These are phyloP conservation scores for Merluccius polli DNA, from an alignment of 2,797 vertebrate genomes.

Conservation along the genomic window DNA sequence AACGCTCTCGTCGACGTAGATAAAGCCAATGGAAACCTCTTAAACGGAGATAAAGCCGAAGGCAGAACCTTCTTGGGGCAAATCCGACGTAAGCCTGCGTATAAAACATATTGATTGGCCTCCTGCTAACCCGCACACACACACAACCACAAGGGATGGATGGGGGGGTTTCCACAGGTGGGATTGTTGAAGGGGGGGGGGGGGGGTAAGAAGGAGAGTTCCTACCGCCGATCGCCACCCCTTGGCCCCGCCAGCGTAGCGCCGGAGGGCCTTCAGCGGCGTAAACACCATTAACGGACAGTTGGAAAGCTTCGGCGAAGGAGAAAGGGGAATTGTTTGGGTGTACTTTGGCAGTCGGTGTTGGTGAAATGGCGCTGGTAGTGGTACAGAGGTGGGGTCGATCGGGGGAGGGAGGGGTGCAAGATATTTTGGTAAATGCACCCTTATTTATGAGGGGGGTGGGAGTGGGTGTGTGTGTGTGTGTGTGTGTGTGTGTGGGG, in stretches of 20 bases:
- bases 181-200: too few relatives aligned
- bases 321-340: conserved; percentile 55
- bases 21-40: too few relatives aligned
- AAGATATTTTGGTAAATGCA: conserved; percentile 64
- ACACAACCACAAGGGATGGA: too few relatives aligned
- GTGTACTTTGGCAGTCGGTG: conserved; percentile 55
- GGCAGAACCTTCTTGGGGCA: too few relatives aligned
- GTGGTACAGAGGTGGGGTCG: conserved; percentile 36
- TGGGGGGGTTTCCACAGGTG: too few relatives aligned
- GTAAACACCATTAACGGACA: conserved; percentile 51
- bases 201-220: too few relatives aligned
- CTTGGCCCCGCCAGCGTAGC: conserved; percentile 14
- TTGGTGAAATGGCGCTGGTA: conserved; percentile 43
- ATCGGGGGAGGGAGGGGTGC: conserved; percentile 18
- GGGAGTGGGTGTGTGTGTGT: conserved; percentile 40
- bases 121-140: too few relatives aligned
- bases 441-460: conserved; percentile 62
- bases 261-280: conserved; percentile 15
- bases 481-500: conserved; percentile 21
- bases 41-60: too few relatives aligned
- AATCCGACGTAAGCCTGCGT: too few relatives aligned
- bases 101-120: too few relatives aligned
- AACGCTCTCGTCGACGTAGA: too few relatives aligned
- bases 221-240: conserved; percentile 27
- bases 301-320: conserved; percentile 54